phyloP scores from a whole-genome alignment of 2,888 invertebrate genomes.

The Cordilura impudica region DNA sequence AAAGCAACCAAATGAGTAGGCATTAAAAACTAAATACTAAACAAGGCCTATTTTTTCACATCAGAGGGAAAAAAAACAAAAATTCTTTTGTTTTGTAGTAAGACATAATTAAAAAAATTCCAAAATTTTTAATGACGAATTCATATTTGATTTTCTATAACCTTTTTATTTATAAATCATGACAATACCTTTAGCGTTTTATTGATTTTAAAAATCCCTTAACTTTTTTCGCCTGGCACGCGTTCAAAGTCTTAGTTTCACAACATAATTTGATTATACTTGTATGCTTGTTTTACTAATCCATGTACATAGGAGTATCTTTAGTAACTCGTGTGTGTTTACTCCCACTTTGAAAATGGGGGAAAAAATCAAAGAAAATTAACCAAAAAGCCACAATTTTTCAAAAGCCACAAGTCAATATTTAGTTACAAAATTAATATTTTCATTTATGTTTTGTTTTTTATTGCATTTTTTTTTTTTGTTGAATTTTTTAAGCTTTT shows the following conservation, averaged over 20 bases:
- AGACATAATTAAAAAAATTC: not conserved
- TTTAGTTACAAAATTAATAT: slow-evolving; percentile 10
- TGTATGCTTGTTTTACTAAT: not conserved
- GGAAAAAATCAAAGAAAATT: not conserved
- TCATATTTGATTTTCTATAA: too few species aligned
- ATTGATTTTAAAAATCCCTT: not conserved
- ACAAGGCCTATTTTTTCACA: slow-evolving; percentile 20
- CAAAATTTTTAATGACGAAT: not conserved
- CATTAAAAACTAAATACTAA: not conserved
- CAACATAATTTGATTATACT: not conserved
- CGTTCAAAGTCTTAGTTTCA: slow-evolving; percentile 4
- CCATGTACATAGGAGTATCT: not conserved
- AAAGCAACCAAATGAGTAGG: slow-evolving; percentile 25
- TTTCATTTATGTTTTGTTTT: slow-evolving; percentile 1
- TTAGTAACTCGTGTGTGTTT: slow-evolving; percentile 8
- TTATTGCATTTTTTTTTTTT: too few species aligned
- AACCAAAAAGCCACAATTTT: not conserved
- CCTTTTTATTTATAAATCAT: not conserved
- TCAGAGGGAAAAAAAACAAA: not conserved
- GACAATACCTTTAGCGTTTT: not conserved
- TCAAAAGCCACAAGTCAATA: slow-evolving; percentile 39
- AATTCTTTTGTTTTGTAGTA: not conserved
- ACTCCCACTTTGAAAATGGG: slow-evolving; percentile 17
- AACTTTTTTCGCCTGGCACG: slow-evolving; percentile 13
- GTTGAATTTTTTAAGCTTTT: too few species aligned